Evolutionary conservation across 30 jellyfish, hydroid and myxozoan genomes (phyloP).

Genomic region (Turritopsis rubra): DNA sequence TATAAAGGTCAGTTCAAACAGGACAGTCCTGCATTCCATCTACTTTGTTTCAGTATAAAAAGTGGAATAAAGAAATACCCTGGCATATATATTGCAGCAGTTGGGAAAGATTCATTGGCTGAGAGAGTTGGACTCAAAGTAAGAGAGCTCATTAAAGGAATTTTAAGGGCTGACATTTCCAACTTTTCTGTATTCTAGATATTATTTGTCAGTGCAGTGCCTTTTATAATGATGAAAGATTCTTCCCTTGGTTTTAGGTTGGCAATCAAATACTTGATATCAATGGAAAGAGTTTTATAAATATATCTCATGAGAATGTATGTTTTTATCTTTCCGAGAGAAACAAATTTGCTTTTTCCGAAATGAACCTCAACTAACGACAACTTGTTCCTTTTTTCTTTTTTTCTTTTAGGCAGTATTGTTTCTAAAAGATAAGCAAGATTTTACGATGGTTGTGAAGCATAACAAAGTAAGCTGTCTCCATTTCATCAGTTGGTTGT

Average conservation of each 20-base stretch:
- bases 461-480: conserved; percentile 43
- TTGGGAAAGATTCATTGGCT: conserved; percentile 45
- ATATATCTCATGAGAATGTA: conserved; percentile 68
- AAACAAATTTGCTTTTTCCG: too few relatives aligned
- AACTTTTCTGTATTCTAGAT: not conserved
- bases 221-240: too few relatives aligned
- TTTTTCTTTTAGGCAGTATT: conserved; percentile 60
- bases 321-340: not conserved
- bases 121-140: conserved; percentile 74
- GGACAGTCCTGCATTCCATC: not conserved
- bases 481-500: not conserved
- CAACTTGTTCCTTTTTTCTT: too few relatives aligned
- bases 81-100: conserved; percentile 62
- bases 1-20: too few relatives aligned
- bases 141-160: not conserved
- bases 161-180: not conserved
- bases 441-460: conserved; percentile 71
- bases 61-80: conserved; percentile 51
- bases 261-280: conserved; percentile 81
- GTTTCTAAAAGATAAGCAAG: conserved; percentile 43
- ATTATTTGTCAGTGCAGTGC: too few relatives aligned
- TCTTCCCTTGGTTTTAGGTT: conserved; percentile 27
- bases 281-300: conserved; percentile 61
- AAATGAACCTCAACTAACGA: too few relatives aligned
- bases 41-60: conserved; percentile 38